phyloP scores from a whole-genome alignment of 92 coral and sea anemone species.

The Epizoanthus scotinus region DNA sequence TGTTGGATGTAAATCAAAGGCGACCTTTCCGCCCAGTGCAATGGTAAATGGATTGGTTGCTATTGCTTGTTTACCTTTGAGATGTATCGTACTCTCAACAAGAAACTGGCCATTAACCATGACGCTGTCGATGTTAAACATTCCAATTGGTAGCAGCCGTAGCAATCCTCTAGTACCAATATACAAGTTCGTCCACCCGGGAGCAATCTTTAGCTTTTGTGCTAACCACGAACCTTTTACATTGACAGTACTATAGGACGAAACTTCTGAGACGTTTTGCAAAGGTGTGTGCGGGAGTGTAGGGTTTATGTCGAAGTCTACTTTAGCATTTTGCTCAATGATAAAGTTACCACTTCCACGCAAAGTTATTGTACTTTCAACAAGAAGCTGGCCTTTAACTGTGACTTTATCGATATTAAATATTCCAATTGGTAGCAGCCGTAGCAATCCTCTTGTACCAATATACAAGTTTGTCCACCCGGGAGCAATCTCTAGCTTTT shows the following conservation, averaged over 20 bases:
- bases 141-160: slow-evolving; percentile 8
- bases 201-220: slow-evolving; percentile 62
- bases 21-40: slow-evolving; percentile 1
- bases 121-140: slow-evolving; percentile 23
- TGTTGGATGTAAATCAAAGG: background rate
- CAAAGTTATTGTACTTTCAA: slow-evolving; percentile 16
- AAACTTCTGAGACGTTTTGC: background rate
- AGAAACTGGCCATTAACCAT: slow-evolving; percentile 7
- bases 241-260: slow-evolving; percentile 8
- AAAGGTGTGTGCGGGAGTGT: slow-evolving; percentile 22
- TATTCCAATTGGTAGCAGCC: slow-evolving; percentile 8
- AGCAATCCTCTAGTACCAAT: slow-evolving; percentile 8
- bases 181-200: slow-evolving; percentile 64
- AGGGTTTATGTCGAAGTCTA: slow-evolving; percentile 16
- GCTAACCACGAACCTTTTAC: slow-evolving; percentile 56
- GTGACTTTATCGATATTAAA: slow-evolving; percentile 17
- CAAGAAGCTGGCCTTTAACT: slow-evolving; percentile 18
- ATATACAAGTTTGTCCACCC: background rate
- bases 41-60: background rate
- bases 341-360: slow-evolving; percentile 23
- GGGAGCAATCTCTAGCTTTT: too few relatives aligned
- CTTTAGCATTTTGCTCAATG: slow-evolving; percentile 22
- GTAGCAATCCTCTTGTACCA: background rate
- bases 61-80: background rate
- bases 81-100: slow-evolving; percentile 25